phyloP scores from a whole-genome alignment of 2,888 invertebrate genomes.

The Hirtodrosophila histrioides region DNA sequence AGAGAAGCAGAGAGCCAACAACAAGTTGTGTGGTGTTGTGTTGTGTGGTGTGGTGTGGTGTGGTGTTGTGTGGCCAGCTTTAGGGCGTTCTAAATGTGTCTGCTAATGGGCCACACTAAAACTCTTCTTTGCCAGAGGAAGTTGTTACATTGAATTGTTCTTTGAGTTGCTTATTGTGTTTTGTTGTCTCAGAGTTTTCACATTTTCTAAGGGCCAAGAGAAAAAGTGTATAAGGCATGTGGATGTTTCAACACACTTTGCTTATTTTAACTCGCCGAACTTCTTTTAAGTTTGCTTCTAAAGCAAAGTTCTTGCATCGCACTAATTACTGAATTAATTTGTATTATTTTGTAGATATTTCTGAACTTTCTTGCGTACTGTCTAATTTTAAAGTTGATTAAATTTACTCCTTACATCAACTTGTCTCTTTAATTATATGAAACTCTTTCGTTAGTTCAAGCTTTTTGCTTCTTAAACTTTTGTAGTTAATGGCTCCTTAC shows the following conservation, averaged over 20 bases:
- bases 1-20: constrained; percentile 5
- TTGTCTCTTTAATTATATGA: too few species aligned
- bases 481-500: too few species aligned
- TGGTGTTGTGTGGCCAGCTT: constrained; percentile 29
- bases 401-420: too few species aligned
- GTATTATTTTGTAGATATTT: too few species aligned
- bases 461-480: too few species aligned
- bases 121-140: constrained; percentile 18
- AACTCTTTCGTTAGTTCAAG: too few species aligned
- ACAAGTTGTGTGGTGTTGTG: constrained; percentile 30
- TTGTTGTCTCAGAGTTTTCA: constrained; percentile 6
- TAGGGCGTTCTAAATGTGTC: constrained; percentile 46
- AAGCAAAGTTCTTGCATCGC: neutral
- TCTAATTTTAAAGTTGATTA: too few species aligned
- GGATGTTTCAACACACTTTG: neutral
- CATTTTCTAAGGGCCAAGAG: neutral
- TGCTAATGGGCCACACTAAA: constrained; percentile 44
- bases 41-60: too few species aligned
- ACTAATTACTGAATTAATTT: too few species aligned
- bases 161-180: constrained; percentile 18
- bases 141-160: constrained; percentile 25
- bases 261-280: neutral
- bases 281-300: neutral
- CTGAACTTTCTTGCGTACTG: too few species aligned
- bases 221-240: neutral